These are phyloP conservation scores for Hemibagrus guttatus DNA, from an alignment of 2,797 vertebrate genomes.

Conservation along the genomic window DNA sequence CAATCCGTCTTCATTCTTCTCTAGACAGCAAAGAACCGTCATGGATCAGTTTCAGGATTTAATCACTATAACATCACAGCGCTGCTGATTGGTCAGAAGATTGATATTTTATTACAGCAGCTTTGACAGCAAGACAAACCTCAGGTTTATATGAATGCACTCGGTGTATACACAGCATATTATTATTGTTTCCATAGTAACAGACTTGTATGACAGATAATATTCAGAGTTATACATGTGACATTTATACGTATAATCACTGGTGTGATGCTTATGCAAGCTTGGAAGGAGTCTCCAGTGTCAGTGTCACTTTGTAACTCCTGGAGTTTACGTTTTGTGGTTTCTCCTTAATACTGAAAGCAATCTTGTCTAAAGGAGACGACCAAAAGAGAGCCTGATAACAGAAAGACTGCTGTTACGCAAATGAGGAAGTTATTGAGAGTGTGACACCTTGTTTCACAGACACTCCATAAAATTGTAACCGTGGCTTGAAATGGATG, in stretches of 20 bases:
- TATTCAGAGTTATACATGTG: neutral
- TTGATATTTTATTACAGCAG: neutral
- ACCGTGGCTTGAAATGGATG: neutral
- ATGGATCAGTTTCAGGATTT: neutral
- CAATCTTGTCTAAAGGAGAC: neutral
- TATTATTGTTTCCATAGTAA: neutral
- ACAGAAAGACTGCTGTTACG: neutral
- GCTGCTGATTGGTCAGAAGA: neutral
- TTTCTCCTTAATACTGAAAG: neutral
- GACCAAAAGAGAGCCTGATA: neutral
- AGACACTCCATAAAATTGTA: neutral
- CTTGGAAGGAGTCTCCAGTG: neutral
- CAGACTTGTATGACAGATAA: neutral
- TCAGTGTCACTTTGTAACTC: neutral
- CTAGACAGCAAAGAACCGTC: neutral
- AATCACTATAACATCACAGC: neutral
- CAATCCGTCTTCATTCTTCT: neutral
- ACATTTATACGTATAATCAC: neutral
- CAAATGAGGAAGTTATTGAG: neutral
- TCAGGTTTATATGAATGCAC: neutral
- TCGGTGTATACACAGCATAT: neutral
- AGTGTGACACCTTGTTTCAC: neutral
- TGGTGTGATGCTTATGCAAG: neutral
- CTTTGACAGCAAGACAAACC: neutral
- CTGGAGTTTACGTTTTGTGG: neutral